Percentiles rank a stretch among this genome's conserved stretches.
phyloP scores from a whole-genome alignment of 2,888 invertebrate species.

The Meandrusa payeni region DNA sequence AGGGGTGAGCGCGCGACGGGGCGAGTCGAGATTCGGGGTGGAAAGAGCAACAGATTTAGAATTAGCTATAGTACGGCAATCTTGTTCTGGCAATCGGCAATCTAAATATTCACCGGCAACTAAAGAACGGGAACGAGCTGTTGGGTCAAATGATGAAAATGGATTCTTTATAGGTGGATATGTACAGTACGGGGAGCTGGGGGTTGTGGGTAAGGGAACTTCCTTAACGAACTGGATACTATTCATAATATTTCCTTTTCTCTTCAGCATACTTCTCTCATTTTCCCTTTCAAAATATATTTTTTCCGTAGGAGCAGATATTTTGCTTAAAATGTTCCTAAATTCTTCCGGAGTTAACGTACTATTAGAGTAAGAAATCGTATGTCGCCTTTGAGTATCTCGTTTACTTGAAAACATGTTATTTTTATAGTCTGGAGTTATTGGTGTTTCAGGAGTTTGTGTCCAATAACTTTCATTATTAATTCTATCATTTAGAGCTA shows the following conservation, averaged over 20 bases:
- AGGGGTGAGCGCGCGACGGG: conserved; percentile 69
- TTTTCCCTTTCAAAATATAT: conserved; percentile 9
- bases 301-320: conserved; percentile 37
- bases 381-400: conserved; percentile 26
- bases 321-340: conserved; percentile 51
- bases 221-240: conserved; percentile 76
- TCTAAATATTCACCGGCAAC: conserved; percentile 58
- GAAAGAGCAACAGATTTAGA: conserved; percentile 79
- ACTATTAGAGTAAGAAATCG: conserved; percentile 13
- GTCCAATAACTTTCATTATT: background rate
- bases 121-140: conserved; percentile 60
- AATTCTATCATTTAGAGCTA: background rate
- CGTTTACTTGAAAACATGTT: conserved; percentile 38
- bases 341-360: conserved; percentile 43
- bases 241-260: conserved; percentile 65
- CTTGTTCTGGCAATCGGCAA: too few relatives aligned
- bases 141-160: conserved; percentile 59
- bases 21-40: conserved; percentile 76
- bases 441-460: background rate
- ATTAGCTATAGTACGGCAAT: conserved; percentile 80
- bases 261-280: conserved; percentile 33
- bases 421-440: conserved; percentile 8
- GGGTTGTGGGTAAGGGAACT: conserved; percentile 60
- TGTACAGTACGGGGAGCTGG: conserved; percentile 50
- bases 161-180: conserved; percentile 46